These are phyloP conservation scores for Hippocampus guttulatus DNA, from an alignment of 2,113 vertebrate species.

Conservation along the genomic window DNA sequence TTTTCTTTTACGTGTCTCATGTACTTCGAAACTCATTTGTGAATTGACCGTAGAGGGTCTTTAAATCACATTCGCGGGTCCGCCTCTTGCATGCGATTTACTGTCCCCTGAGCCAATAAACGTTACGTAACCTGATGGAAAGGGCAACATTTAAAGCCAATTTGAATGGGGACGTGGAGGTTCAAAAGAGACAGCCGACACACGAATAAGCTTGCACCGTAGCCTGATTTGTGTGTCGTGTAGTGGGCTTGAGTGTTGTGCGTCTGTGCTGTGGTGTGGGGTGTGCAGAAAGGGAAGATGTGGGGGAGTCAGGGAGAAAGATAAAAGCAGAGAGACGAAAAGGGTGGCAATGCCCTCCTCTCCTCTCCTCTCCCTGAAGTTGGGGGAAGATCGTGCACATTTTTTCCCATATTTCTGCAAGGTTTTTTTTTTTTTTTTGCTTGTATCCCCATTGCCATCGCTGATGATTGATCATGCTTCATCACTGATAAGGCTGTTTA, in stretches of 20 bases:
- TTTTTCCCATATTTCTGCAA: constrained; percentile 47
- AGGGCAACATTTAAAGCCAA: background rate
- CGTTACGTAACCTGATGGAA: background rate
- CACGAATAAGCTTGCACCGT: constrained; percentile 19
- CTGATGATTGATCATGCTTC: background rate
- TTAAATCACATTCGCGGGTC: constrained; percentile 14
- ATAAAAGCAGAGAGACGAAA: constrained; percentile 51
- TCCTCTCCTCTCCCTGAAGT: constrained; percentile 23
- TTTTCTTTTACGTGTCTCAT: too few species aligned
- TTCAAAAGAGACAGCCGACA: constrained; percentile 13
- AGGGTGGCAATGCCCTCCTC: constrained; percentile 55
- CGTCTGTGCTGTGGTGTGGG: constrained; percentile 16
- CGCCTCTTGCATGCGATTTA: constrained; percentile 12
- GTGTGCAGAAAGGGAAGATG: constrained; percentile 20
- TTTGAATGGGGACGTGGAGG: constrained; percentile 18
- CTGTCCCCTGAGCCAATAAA: constrained; percentile 11
- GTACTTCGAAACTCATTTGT: too few species aligned
- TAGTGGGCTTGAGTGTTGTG: background rate
- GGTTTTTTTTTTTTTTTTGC: constrained; percentile 2
- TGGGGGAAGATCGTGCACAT: constrained; percentile 24
- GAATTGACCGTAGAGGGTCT: too few species aligned
- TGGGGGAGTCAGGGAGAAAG: constrained; percentile 17
- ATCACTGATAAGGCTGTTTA: background rate
- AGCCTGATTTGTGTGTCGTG: constrained; percentile 24
- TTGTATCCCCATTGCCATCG: constrained; percentile 7